Conservation (phyloP, 2,888 invertebrate genomes). For the Epistrophella euchroma region DNA sequence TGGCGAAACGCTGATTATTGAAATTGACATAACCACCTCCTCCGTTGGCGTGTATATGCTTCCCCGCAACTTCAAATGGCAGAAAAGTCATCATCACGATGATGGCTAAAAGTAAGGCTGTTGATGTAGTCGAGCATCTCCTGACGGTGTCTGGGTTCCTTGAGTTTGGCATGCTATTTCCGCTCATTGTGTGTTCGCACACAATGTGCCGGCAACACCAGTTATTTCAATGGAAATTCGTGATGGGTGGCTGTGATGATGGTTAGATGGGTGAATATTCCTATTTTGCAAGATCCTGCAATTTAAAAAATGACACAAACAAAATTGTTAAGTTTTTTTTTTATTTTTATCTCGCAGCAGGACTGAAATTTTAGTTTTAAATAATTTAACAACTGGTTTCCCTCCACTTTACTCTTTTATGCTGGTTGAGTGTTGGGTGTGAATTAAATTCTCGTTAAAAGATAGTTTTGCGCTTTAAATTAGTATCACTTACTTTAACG, state of each 20-base stretch:
- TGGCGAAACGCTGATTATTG: conserved; percentile 91
- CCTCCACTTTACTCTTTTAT: neutral
- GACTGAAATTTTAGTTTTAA: conserved; percentile 1
- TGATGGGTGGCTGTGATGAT: neutral
- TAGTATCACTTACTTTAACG: conserved; percentile 66
- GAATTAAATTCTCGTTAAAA: conserved; percentile 73
- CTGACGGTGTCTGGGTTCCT: conserved; percentile 44
- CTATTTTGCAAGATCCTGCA: conserved; percentile 54
- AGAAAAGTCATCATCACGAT: conserved; percentile 54
- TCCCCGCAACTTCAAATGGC: conserved; percentile 59
- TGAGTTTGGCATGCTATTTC: conserved; percentile 67
- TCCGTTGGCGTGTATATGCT: conserved; percentile 57
- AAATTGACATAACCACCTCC: conserved; percentile 79
- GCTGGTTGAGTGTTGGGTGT: conserved; percentile 28
- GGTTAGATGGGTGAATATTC: conserved; percentile 1
- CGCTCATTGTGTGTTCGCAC: conserved; percentile 62
- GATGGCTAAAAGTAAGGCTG: conserved; percentile 45
- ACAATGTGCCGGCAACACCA: conserved; percentile 56
- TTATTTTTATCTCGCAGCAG: neutral
- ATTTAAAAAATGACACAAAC: conserved; percentile 53
- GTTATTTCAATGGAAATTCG: conserved; percentile 43
- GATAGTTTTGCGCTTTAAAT: conserved; percentile 69
- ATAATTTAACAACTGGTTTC: conserved; percentile 3
- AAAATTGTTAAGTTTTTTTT: neutral
- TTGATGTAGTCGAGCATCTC: conserved; percentile 21